phyloP scores from a whole-genome alignment of 1,140 invertebrate genomes.

The Sitobion miscanthi region DNA sequence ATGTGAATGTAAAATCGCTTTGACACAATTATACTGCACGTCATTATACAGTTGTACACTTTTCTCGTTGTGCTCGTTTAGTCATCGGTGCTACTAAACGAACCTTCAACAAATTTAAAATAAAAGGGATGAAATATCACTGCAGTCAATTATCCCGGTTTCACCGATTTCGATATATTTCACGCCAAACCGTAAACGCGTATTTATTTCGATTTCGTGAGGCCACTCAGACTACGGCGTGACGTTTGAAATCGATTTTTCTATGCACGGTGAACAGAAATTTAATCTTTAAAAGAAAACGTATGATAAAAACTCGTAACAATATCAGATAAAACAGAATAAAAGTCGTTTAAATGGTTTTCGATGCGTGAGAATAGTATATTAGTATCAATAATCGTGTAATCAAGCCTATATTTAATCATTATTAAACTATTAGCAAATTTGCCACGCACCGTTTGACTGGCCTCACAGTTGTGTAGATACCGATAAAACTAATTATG shows the following conservation, averaged over 20 bases:
- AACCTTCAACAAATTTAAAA: too few species aligned
- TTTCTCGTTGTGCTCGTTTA: too few species aligned
- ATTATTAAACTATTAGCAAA: background rate
- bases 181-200: too few species aligned
- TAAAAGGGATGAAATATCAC: too few species aligned
- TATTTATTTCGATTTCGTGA: too few species aligned
- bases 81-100: too few species aligned
- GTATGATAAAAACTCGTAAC: background rate
- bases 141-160: too few species aligned
- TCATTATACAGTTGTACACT: too few species aligned
- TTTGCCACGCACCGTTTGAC: rapidly evolving
- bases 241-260: background rate
- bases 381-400: background rate
- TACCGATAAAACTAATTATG: background rate
- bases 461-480: background rate
- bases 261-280: background rate
- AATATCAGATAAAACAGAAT: background rate
- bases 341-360: background rate
- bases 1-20: too few species aligned
- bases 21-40: too few species aligned
- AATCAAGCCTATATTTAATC: background rate
- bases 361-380: background rate
- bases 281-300: background rate
- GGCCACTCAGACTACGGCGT: too few species aligned
- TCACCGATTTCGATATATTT: too few species aligned